Evolutionary conservation across 2,113 vertebrate species (phyloP), one percentile per base, ranked within the genome.

Genomic region (Micromys minutus): DNA sequence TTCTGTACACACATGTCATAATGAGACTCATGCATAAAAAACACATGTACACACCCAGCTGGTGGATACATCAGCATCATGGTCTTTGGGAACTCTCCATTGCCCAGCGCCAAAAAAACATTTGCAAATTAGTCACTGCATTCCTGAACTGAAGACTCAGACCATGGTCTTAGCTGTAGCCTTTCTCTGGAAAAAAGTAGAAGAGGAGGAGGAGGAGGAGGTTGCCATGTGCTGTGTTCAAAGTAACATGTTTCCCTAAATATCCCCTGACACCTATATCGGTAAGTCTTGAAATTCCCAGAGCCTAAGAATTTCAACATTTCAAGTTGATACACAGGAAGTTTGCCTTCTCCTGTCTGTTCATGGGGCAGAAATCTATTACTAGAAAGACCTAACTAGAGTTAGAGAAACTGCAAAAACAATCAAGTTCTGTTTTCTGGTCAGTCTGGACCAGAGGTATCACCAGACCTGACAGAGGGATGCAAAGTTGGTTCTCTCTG

Each of bases 331-430:
- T 45, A 96, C 5, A 47, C 50, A 95, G 79, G 83, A 92, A 87
- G 72, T 45, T 87, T 97, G 36, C 61, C 94, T 96, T 96, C 95
- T 86, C 76, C 89, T 13, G 47, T 84, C 4, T 96, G 71, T 72
- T 84, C 63, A 39, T 0, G 42, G 50, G 81, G 97, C 92, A n/a
- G 67, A 93, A 94, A 94, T 5, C 3, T 50, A 74, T 52, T 74
- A 87, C 50, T 50, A 29, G 59, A 97, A 98, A 97, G 63, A 96
- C 65, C 39, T 2, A 29, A 24, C 22, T 1, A 13, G 9, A 13
- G 5, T 31, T 45, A 52, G 19, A 31, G n/a, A 72, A 3, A 19
- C 74, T 87, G 69, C 57, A 26, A 94, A 97, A 95, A 84, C 52
- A 91, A 42, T 74, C n/a, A 81, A 69, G 55, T 45, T 94, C 87